Conservation (phyloP, 2,888 invertebrate species). For the Zaprionus lineosus region DNA sequence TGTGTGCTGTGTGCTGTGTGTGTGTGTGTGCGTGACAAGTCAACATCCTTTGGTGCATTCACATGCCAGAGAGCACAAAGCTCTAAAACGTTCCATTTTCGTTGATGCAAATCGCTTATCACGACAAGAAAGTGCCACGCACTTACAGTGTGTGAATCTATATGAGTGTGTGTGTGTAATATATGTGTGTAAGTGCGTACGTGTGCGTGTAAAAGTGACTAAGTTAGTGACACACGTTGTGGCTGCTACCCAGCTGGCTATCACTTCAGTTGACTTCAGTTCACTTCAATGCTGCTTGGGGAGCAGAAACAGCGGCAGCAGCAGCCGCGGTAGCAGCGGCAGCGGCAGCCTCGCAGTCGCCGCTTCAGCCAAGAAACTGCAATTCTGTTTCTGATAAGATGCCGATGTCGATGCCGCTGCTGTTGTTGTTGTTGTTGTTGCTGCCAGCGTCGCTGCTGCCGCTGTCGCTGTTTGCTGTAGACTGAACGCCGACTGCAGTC, state of each 20-base stretch:
- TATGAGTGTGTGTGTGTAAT: slow-evolving; percentile 10
- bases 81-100: slow-evolving; percentile 74
- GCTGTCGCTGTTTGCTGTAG: neutral
- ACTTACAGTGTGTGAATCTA: slow-evolving; percentile 13
- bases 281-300: slow-evolving; percentile 37
- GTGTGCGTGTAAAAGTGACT: slow-evolving; percentile 42
- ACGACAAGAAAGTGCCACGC: slow-evolving; percentile 56
- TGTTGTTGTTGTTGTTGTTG: slow-evolving; percentile 17
- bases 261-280: slow-evolving; percentile 59
- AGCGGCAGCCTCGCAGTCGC: slow-evolving; percentile 57
- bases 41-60: slow-evolving; percentile 80
- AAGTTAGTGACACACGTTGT: slow-evolving; percentile 58
- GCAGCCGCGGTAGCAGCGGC: slow-evolving; percentile 12
- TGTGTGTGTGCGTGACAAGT: slow-evolving; percentile 54
- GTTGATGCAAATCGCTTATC: slow-evolving; percentile 72
- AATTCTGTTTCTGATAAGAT: slow-evolving; percentile 61
- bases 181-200: no score
- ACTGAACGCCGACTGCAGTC: neutral
- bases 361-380: slow-evolving; percentile 41
- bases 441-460: slow-evolving; percentile 11
- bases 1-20: slow-evolving; percentile 1
- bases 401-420: slow-evolving; percentile 34
- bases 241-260: slow-evolving; percentile 48
- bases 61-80: slow-evolving; percentile 44
- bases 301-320: slow-evolving; percentile 28